Base-by-base conservation (phyloP, 2,888 invertebrate genomes). In the Eupithecia subfuscata region DNA sequence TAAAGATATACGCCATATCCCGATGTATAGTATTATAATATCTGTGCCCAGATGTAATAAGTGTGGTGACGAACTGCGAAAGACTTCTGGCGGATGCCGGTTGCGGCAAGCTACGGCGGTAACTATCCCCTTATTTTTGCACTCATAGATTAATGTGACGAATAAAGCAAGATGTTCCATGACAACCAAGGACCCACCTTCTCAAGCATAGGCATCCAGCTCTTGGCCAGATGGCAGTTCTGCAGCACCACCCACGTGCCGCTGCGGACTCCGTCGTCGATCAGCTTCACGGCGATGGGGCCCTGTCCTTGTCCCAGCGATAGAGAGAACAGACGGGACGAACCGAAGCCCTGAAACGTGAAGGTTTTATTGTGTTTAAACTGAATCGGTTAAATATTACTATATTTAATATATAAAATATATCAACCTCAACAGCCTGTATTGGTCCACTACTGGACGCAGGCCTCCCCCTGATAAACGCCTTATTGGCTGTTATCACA, bases 271-370 rank as follows among this genome's bases (percentile, higher is more conserved):
- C 98, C 99, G 80, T 97, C 97, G 70, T 97, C 97, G 73, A 99
- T 98, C 91, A 98, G 95, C 87, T 96, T 96, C 34, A 98, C 96
- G 0, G 99, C 99, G 82, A 98, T 97, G 0, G 97, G 97, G 2
- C 98, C 99, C 93, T 99, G 99, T 0, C 99, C 99, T 95, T 99
- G 99, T 0, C 98, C 98, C 77, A 99, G 92, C 0, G 99, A 99
- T 52, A 99, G 92, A 0, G 98, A 98, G 86, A 96, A 97, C 79
- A 97, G 92, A 78, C 97, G 96, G 82, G 95, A 97, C 18, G 96
- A 95, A 72, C 97, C 97, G 82, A 97, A 98, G 16, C 98, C 97
- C 95, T 95, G 81, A 0, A 82, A 77, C 79, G 77, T 37, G 14
- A 9, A 40, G 40, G 40, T 40, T 40, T 37, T 30, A 30, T 30